These are phyloP conservation scores for Desmodus rotundus DNA, from an alignment of 2,113 vertebrate species.

Conservation along the genomic window DNA sequence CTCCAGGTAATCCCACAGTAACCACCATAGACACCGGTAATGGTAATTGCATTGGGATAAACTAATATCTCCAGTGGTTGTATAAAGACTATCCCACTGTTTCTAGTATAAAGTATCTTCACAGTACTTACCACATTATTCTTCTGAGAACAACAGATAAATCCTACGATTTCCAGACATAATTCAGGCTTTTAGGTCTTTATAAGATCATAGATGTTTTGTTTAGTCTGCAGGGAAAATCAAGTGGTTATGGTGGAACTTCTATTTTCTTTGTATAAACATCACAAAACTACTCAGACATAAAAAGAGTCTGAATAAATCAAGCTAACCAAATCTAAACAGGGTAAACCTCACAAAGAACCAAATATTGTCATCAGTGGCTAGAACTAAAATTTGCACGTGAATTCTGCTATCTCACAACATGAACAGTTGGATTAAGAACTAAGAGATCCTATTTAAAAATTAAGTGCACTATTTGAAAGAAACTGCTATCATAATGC, in stretches of 20 bases:
- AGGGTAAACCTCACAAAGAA: not conserved
- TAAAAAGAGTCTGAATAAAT: not conserved
- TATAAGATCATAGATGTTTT: not conserved
- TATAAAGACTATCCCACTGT: not conserved
- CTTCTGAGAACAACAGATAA: not conserved
- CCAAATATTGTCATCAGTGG: not conserved
- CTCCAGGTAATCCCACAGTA: not conserved
- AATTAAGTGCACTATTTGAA: not conserved
- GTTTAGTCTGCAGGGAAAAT: not conserved
- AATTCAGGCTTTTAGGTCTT: slow-evolving; percentile 1
- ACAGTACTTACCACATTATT: not conserved
- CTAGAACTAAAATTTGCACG: not conserved
- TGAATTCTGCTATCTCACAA: not conserved
- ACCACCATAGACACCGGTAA: not conserved
- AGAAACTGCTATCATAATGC: not conserved
- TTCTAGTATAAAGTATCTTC: not conserved
- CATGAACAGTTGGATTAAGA: not conserved
- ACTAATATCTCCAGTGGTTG: not conserved
- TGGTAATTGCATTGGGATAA: not conserved
- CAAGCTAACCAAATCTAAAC: not conserved
- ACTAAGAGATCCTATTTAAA: not conserved
- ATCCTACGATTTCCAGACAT: not conserved
- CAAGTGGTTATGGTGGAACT: not conserved
- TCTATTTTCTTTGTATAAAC: not conserved
- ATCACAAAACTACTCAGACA: not conserved